phyloP scores from a whole-genome alignment of 1,140 invertebrate species.

The Philotrypesis tridentata region DNA sequence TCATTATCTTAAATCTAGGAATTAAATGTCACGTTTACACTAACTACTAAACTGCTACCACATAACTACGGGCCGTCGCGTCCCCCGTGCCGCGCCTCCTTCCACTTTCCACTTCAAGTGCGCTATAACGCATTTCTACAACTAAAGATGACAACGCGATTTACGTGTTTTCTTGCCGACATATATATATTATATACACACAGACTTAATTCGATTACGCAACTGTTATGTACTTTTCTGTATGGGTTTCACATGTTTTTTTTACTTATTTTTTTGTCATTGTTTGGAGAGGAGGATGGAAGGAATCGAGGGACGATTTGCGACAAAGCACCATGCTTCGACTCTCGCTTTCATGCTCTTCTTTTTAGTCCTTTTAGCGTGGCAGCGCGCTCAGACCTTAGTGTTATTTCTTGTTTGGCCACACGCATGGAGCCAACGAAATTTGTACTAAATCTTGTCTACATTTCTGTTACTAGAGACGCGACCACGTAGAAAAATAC shows the following conservation, averaged over 20 bases:
- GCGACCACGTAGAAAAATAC: conserved; percentile 44
- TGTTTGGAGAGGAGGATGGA: neutral
- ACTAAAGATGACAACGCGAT: conserved; percentile 20
- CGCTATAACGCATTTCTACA: neutral
- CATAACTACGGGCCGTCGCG: conserved; percentile 22
- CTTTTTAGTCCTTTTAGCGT: conserved; percentile 19
- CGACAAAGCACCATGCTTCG: conserved; percentile 30
- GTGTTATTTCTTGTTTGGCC: neutral
- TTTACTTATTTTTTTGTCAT: conserved; percentile 24
- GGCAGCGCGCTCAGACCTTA: neutral
- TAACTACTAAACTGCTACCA: conserved; percentile 43
- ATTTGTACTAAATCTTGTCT: conserved; percentile 39
- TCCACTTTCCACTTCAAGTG: neutral
- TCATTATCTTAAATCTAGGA: conserved; percentile 42
- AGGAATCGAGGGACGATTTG: conserved; percentile 7
- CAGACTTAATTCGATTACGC: conserved; percentile 36
- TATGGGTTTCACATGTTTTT: conserved; percentile 7
- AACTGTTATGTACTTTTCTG: conserved; percentile 38
- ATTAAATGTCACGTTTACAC: conserved; percentile 44
- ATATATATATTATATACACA: conserved; percentile 46
- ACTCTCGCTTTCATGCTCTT: conserved; percentile 13
- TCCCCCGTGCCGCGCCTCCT: conserved; percentile 33
- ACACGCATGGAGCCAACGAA: neutral
- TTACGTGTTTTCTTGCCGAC: conserved; percentile 11
- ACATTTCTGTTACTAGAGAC: conserved; percentile 40